These are phyloP conservation scores for Ctenosaura bakeri DNA, from an alignment of 2,797 vertebrate genomes.

Conservation along the genomic window DNA sequence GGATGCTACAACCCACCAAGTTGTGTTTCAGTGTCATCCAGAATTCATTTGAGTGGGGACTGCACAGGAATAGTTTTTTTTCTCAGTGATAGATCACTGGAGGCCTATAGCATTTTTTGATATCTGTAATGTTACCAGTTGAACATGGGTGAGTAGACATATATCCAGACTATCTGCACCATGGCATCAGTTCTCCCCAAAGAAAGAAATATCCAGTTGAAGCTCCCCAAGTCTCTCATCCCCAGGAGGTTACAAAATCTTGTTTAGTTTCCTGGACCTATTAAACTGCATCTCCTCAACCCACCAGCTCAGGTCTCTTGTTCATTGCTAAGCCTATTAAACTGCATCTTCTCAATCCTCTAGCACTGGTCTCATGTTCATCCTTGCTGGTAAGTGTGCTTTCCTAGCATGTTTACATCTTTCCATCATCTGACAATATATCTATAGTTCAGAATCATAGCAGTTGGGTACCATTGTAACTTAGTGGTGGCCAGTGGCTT, in stretches of 20 bases:
- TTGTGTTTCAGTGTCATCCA: not conserved
- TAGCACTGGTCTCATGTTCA: not conserved
- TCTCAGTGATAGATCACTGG: not conserved
- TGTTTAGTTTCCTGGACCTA: not conserved
- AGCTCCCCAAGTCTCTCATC: not conserved
- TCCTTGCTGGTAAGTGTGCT: not conserved
- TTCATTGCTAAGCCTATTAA: not conserved
- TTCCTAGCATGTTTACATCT: not conserved
- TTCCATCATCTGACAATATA: not conserved
- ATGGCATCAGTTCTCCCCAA: not conserved
- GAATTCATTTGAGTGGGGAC: not conserved
- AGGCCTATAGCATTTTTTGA: not conserved
- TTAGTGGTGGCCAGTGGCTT: too few species aligned
- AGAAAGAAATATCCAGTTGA: not conserved
- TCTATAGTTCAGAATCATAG: too few species aligned
- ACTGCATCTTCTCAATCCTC: not conserved
- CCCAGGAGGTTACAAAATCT: not conserved
- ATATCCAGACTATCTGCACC: not conserved
- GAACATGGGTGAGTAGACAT: not conserved
- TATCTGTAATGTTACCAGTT: not conserved
- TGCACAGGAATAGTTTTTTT: not conserved
- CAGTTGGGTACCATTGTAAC: too few species aligned
- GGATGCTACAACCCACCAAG: slow-evolving; percentile 8
- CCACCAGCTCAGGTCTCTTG: not conserved
- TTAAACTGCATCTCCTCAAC: not conserved